phyloP scores from a whole-genome alignment of 1,140 invertebrate genomes.

The Habropoda laboriosa region DNA sequence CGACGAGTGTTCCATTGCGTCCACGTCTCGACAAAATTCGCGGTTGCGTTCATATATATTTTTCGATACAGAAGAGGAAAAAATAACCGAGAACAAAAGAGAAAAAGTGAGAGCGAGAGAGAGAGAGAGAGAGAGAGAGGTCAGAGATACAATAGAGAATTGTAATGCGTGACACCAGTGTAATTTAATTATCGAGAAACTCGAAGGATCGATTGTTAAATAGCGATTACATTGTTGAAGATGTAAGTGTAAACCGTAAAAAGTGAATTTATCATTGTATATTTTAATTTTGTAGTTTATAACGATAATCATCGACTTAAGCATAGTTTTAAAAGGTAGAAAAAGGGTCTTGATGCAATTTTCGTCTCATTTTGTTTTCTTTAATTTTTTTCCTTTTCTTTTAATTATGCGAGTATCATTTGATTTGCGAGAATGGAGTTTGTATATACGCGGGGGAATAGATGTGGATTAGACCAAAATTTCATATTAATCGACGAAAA shows the following conservation, averaged over 20 bases:
- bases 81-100: not conserved
- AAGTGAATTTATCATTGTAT: slow-evolving; percentile 44
- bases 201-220: slow-evolving; percentile 29
- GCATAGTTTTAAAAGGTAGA: slow-evolving; percentile 12
- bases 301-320: slow-evolving; percentile 36
- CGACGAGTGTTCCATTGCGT: slow-evolving; percentile 27
- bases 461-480: slow-evolving; percentile 21
- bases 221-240: slow-evolving; percentile 14
- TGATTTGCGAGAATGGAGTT: not conserved
- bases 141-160: not conserved
- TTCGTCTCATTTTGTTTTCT: slow-evolving; percentile 7
- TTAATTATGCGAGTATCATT: slow-evolving; percentile 4
- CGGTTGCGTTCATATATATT: slow-evolving; percentile 48
- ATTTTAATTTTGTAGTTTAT: slow-evolving; percentile 57
- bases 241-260: slow-evolving; percentile 16
- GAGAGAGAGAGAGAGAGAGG: no score
- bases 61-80: slow-evolving; percentile 42
- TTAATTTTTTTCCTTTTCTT: not conserved
- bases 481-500: slow-evolving; percentile 24
- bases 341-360: slow-evolving; percentile 15
- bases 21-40: slow-evolving; percentile 31
- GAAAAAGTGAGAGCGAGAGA: no score
- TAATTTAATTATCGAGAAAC: slow-evolving; percentile 17
- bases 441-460: slow-evolving; percentile 30
- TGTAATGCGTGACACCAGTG: slow-evolving; percentile 14